Percentiles rank a stretch among this genome's conserved stretches.
Evolutionary conservation across 2,797 vertebrate species (phyloP).

Genomic region (Leptatherina wallacei): DNA sequence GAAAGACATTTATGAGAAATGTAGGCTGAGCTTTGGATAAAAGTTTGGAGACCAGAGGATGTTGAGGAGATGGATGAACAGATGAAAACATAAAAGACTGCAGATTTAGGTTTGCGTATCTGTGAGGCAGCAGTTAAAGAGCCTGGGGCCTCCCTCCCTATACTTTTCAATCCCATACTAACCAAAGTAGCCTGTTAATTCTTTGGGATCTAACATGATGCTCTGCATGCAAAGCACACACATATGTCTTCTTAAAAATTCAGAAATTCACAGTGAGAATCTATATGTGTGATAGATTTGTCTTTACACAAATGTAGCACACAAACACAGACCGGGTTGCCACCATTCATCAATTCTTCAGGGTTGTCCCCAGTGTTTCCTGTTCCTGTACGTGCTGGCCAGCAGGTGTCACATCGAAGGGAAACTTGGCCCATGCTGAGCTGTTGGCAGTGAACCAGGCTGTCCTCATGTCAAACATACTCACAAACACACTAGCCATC

Average conservation of each 20-base stretch:
- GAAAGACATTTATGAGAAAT: conserved; percentile 37
- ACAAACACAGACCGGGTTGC: conserved; percentile 32
- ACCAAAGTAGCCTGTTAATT: conserved; percentile 50
- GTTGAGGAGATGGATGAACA: conserved; percentile 46
- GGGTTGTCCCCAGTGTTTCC: conserved; percentile 52
- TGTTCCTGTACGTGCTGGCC: conserved; percentile 55
- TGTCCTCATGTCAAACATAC: conserved; percentile 64
- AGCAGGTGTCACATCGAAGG: conserved; percentile 75
- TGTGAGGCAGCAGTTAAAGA: conserved; percentile 54
- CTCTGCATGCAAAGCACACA: conserved; percentile 42
- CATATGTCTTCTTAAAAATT: conserved; percentile 63
- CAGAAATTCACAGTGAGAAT: conserved; percentile 52
- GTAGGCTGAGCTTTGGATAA: conserved; percentile 26
- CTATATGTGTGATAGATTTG: conserved; percentile 71
- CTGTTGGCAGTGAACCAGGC: conserved; percentile 63
- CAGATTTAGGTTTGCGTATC: conserved; percentile 64
- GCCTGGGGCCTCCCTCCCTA: conserved; percentile 52
- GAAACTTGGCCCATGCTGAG: conserved; percentile 59
- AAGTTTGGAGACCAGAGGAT: conserved; percentile 33
- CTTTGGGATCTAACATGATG: conserved; percentile 33
- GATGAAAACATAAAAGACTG: conserved; percentile 55
- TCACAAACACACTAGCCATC: conserved; percentile 32
- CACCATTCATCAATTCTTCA: conserved; percentile 68
- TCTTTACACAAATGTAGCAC: conserved; percentile 53
- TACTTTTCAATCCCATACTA: conserved; percentile 29